Percentiles rank a stretch among this genome's conserved stretches.
These are phyloP conservation scores for Hylomyscus alleni DNA, from an alignment of 2,797 vertebrate genomes.

Conservation along the genomic window DNA sequence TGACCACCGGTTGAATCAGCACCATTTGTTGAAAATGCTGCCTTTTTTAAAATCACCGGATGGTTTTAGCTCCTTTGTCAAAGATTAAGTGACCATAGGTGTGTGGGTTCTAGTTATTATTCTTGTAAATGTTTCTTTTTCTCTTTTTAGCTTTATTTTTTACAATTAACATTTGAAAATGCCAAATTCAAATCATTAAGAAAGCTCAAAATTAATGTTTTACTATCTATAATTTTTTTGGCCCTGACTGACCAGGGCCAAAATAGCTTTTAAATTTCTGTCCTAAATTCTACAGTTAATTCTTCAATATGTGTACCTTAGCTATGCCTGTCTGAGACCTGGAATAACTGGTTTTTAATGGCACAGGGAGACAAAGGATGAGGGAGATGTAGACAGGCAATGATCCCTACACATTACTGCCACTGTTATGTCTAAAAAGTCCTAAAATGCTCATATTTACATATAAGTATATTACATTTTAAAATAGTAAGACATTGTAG, in stretches of 20 bases:
- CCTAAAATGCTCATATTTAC: neutral
- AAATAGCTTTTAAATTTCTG: neutral
- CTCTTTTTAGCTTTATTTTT: neutral
- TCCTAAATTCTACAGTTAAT: neutral
- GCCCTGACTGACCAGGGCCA: no score
- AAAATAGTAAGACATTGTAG: neutral
- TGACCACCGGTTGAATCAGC: no score
- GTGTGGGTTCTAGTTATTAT: no score
- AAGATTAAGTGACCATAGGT: no score
- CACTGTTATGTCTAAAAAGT: neutral
- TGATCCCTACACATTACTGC: neutral
- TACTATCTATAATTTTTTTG: neutral
- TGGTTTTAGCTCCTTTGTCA: no score
- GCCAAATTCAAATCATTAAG: neutral
- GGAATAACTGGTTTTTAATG: neutral
- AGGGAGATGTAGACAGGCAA: neutral
- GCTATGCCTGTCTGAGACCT: neutral
- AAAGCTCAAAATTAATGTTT: neutral
- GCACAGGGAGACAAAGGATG: neutral
- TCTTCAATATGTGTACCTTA: neutral
- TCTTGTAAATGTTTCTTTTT: neutral
- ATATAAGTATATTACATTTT: neutral
- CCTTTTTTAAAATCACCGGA: no score
- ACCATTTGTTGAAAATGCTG: no score
- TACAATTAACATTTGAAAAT: neutral